phyloP scores from a whole-genome alignment of 1,140 invertebrate genomes.

The Drosophila varians region DNA sequence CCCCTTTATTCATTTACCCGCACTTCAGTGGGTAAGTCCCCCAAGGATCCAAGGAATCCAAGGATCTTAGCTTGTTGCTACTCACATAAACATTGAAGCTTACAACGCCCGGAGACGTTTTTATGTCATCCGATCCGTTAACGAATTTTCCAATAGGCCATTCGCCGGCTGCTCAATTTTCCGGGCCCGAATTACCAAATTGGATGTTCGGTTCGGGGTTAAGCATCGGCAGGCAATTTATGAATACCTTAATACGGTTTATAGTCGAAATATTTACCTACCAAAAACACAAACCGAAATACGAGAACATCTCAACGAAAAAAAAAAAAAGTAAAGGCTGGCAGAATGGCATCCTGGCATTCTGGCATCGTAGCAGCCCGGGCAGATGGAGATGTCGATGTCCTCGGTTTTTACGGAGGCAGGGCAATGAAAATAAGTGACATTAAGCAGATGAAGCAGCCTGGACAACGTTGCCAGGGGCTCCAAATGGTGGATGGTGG shows the following conservation, averaged over 20 bases:
- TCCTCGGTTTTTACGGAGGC: not conserved
- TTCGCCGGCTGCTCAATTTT: conserved; percentile 51
- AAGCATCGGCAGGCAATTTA: conserved; percentile 57
- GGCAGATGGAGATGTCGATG: conserved; percentile 35
- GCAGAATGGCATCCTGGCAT: no score
- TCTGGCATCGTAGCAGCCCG: no score
- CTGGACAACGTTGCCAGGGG: conserved; percentile 32
- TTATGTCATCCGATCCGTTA: conserved; percentile 74
- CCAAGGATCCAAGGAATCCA: conserved; percentile 6
- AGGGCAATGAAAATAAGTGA: conserved; percentile 53
- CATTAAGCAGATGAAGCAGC: conserved; percentile 62
- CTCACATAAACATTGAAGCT: conserved; percentile 40
- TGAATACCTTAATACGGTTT: conserved; percentile 81
- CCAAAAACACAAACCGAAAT: conserved; percentile 55
- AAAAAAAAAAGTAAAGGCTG: conserved; percentile 6
- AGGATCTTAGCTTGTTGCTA: conserved; percentile 62
- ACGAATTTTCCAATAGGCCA: conserved; percentile 74
- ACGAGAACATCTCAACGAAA: conserved; percentile 29
- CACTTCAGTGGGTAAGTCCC: not conserved
- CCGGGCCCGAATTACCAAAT: conserved; percentile 50
- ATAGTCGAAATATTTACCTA: conserved; percentile 74
- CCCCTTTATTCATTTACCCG: not conserved
- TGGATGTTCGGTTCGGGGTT: conserved; percentile 47
- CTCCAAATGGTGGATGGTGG: conserved; percentile 2
- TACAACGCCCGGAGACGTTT: conserved; percentile 43